A percentile compares a stretch with the other conserved stretches of the same genome.
These are phyloP conservation scores for Typhlomys cinereus DNA, from an alignment of 2,113 vertebrate species.

Conservation along the genomic window DNA sequence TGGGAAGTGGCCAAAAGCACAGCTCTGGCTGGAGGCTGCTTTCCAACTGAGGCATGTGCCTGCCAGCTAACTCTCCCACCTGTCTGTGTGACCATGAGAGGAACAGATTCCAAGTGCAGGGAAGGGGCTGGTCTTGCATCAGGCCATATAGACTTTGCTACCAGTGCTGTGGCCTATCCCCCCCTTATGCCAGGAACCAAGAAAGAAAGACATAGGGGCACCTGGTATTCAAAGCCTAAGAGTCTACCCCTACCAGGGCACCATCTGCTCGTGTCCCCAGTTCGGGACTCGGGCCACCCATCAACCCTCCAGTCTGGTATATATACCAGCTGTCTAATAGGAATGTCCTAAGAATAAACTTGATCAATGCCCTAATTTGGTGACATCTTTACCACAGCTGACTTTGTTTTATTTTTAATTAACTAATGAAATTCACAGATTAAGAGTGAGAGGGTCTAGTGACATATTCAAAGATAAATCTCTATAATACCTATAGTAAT, in stretches of 20 bases:
- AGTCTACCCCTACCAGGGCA: background rate
- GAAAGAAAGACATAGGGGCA: background rate
- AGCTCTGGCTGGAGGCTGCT: background rate
- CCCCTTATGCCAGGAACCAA: background rate
- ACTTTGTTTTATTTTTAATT: too few species aligned
- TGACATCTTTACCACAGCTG: accelerated
- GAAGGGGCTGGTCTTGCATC: accelerated
- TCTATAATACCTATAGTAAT: too few species aligned
- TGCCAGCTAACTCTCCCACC: background rate
- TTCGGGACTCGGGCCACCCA: background rate
- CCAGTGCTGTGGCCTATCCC: background rate
- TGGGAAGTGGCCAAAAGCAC: background rate
- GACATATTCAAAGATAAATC: too few species aligned
- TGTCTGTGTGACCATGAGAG: accelerated
- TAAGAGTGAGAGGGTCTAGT: too few species aligned
- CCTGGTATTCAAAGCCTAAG: accelerated
- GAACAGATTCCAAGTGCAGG: accelerated
- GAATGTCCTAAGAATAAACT: too few species aligned
- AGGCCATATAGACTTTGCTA: accelerated
- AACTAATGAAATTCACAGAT: too few species aligned
- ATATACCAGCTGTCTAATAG: accelerated
- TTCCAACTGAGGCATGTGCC: background rate
- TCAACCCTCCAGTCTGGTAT: background rate
- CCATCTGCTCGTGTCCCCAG: accelerated
- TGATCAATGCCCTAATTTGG: accelerated